Percentiles rank a stretch among this genome's conserved stretches.
Evolutionary conservation across 2,113 vertebrate species (phyloP).

Genomic region (Zosterops pallidus): DNA sequence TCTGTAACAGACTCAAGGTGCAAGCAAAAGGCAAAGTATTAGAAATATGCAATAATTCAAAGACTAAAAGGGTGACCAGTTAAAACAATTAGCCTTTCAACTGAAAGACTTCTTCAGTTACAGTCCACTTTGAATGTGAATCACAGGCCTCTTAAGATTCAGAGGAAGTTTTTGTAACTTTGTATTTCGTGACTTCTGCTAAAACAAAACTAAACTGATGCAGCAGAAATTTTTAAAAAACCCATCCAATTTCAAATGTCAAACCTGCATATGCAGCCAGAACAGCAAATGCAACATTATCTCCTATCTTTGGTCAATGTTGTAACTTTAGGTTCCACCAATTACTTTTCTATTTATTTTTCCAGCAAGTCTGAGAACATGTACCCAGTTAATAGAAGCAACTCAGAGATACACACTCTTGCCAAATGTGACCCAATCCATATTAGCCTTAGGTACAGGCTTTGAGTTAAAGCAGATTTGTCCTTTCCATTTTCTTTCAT

Average conservation of each 20-base stretch:
- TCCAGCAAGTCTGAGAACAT: not conserved
- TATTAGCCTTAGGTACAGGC: not conserved
- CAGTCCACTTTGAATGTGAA: not conserved
- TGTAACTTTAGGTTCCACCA: not conserved
- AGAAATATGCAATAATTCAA: not conserved
- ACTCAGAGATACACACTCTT: not conserved
- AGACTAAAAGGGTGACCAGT: not conserved
- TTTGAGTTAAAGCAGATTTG: not conserved
- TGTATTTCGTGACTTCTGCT: not conserved
- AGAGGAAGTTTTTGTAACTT: not conserved
- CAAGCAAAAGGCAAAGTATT: not conserved
- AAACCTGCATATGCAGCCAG: not conserved
- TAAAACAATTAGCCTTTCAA: not conserved
- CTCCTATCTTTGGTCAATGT: not conserved
- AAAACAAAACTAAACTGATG: not conserved
- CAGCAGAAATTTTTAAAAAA: not conserved
- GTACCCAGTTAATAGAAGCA: not conserved
- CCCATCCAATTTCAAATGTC: not conserved
- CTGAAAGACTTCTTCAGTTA: not conserved
- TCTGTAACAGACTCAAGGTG: not conserved
- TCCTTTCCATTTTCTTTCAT: slow-evolving; percentile 17
- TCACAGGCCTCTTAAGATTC: not conserved
- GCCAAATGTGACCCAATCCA: not conserved
- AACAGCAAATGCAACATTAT: not conserved
- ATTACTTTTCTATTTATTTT: slow-evolving; percentile 3